These are phyloP conservation scores for Luscinia megarhynchos DNA, from an alignment of 2,797 vertebrate genomes.

Conservation along the genomic window DNA sequence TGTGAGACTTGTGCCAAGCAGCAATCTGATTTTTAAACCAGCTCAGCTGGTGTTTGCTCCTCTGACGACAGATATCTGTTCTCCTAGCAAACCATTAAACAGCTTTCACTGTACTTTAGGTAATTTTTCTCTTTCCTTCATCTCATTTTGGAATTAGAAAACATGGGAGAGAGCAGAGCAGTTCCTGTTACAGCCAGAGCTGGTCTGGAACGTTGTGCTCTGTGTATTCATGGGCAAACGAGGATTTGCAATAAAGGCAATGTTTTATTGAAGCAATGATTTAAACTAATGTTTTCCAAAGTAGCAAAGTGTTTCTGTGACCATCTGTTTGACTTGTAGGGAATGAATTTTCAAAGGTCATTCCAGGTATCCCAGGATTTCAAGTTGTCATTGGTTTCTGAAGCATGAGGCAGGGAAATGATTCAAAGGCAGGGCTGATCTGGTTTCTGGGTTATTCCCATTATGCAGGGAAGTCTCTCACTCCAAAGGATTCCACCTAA, in stretches of 20 bases:
- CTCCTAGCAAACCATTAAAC: not conserved
- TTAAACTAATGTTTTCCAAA: not conserved
- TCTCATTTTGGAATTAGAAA: not conserved
- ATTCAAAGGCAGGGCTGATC: not conserved
- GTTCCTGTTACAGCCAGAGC: not conserved
- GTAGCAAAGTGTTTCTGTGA: not conserved
- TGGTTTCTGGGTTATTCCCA: not conserved
- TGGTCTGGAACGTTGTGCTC: not conserved
- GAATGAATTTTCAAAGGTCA: constrained; percentile 9
- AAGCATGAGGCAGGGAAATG: not conserved
- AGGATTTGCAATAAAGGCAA: not conserved
- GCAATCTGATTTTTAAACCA: not conserved
- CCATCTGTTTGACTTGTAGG: not conserved
- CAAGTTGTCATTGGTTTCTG: not conserved
- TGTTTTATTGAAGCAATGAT: not conserved
- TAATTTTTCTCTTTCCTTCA: not conserved
- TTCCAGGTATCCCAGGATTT: not conserved
- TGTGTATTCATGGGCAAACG: not conserved
- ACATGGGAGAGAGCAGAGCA: not conserved
- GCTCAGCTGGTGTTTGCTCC: not conserved
- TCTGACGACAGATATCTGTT: not conserved
- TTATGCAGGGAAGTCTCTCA: not conserved
- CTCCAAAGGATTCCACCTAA: not conserved
- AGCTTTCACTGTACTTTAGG: not conserved
- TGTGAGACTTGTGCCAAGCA: not conserved